Base-by-base conservation (phyloP, 2,888 invertebrate genomes). In the Teleogryllus oceanicus region DNA sequence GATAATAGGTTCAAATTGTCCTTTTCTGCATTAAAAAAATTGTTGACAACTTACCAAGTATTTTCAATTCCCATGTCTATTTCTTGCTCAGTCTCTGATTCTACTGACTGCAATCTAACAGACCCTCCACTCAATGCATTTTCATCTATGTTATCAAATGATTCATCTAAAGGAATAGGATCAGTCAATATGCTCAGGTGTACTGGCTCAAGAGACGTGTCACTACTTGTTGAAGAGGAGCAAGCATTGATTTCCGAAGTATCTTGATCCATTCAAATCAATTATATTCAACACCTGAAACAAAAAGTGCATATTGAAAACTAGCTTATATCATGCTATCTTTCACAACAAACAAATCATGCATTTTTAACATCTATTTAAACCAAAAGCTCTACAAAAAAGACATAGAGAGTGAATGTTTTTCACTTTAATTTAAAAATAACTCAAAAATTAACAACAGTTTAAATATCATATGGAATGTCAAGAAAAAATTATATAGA, bases 31-130 rank as follows among this genome's bases (percentile, higher is more conserved):
- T 74, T 74, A 4, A 18, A 74, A 18, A 75, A n/a, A 79, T 18
- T 75, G 16, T 49, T 16, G 49, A 49, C 24, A 78, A 83, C 84
- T 83, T 83, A 87, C 88, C 88, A 88, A 80, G 87, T 87, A 83
- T 88, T 88, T 84, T 88, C 88, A 82, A 88, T 86, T 80, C 88
- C 88, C 88, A 88, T 88, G 24, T 85, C 79, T 80, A 80, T 76
- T 49, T 77, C 78, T 13, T 75, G 75, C 20, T 24, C 75, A 78
- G 74, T 78, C 74, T 75, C 37, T 74, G 78, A 77, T 49, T 79
- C 75, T 62, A 62, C 20, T 80, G 77, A 49, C 49, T 74, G 50
- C 51, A 78, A 78, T 81, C 75, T n/a, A 76, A 50, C 51, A 49
- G 24, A 49, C 74, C 74, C 74, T 12, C 74, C 74, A 79, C 75